Conservation (phyloP, 2,797 vertebrate species). For the Erpetoichthys calabaricus region DNA sequence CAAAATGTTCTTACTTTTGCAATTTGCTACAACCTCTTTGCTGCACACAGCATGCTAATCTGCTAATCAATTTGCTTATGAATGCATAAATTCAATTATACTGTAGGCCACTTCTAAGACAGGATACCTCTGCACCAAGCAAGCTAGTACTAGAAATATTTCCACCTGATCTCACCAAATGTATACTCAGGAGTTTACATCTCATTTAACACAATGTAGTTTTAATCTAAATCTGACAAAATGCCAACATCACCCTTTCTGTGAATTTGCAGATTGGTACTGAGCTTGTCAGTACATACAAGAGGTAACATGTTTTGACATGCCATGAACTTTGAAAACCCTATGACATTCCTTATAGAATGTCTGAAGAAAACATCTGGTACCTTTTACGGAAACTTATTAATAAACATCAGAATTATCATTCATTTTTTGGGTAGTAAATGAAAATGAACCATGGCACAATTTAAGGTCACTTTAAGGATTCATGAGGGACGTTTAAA, state of each 20-base stretch:
- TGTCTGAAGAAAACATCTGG: too few species aligned
- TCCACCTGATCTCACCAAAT: constrained; percentile 6
- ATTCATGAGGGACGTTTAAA: too few species aligned
- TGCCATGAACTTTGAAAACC: not conserved
- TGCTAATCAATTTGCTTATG: not conserved
- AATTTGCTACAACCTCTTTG: too few species aligned
- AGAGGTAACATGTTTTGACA: constrained; percentile 1
- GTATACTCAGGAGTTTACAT: constrained; percentile 1
- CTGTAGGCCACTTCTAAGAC: too few species aligned
- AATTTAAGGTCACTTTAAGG: too few species aligned
- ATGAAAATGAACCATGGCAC: too few species aligned
- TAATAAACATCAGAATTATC: too few species aligned
- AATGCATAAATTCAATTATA: constrained; percentile 3
- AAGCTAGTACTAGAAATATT: too few species aligned
- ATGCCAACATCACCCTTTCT: constrained; percentile 4
- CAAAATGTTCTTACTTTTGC: too few species aligned
- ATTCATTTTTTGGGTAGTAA: too few species aligned
- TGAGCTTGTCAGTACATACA: constrained; percentile 7
- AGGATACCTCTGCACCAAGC: too few species aligned
- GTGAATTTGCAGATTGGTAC: constrained; percentile 12
- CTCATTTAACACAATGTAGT: constrained; percentile 3
- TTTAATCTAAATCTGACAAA: constrained; percentile 11
- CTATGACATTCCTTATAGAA: not conserved
- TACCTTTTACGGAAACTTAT: too few species aligned
- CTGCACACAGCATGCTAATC: not conserved